Conservation (phyloP, 2,113 vertebrate species). For the Galeopterus variegatus region DNA sequence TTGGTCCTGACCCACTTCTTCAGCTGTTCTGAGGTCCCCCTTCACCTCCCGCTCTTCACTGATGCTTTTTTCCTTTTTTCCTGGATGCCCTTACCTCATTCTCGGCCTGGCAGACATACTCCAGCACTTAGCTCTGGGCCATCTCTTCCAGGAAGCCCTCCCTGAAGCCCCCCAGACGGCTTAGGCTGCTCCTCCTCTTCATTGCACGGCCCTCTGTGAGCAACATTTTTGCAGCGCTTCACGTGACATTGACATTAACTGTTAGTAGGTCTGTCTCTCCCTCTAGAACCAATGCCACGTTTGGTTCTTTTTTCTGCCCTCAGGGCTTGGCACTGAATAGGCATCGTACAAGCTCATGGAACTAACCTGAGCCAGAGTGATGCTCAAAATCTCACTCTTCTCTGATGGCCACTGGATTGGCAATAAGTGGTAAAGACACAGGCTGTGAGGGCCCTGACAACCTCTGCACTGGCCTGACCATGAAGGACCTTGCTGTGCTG, state of each 20-base stretch:
- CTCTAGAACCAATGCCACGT: not conserved
- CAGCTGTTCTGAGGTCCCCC: not conserved
- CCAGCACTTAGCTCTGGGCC: not conserved
- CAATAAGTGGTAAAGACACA: not conserved
- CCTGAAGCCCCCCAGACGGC: not conserved
- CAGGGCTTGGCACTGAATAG: not conserved
- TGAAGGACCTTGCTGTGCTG: not conserved
- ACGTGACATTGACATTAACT: not conserved
- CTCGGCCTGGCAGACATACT: not conserved
- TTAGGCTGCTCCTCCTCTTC: not conserved
- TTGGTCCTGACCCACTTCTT: not conserved
- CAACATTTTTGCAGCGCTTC: not conserved
- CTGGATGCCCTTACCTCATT: not conserved
- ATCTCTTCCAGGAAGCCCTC: not conserved
- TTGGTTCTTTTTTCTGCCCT: not conserved
- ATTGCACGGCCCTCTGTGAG: rapidly evolving
- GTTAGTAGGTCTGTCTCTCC: not conserved
- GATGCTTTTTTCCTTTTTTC: not conserved
- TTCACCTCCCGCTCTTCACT: rapidly evolving
- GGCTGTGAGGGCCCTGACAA: not conserved
- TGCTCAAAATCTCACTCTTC: not conserved
- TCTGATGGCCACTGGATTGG: not conserved
- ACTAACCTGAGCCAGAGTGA: not conserved
- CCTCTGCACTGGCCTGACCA: not conserved
- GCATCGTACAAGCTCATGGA: not conserved